Conservation (phyloP, 2,797 vertebrate species). For the Alcedo quadribrachys region DNA sequence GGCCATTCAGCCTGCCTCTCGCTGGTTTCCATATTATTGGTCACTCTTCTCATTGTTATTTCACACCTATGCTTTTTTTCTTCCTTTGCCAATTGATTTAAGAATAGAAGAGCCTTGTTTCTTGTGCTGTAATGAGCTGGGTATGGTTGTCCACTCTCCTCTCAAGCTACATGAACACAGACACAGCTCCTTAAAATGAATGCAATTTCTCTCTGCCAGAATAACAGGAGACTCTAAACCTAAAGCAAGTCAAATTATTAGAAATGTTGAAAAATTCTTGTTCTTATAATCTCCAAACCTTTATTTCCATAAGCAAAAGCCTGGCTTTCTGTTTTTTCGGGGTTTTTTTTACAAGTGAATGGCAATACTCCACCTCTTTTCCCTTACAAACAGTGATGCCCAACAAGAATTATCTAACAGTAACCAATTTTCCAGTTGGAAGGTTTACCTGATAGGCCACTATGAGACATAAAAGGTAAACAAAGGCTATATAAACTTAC, state of each 20-base stretch:
- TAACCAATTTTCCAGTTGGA: neutral
- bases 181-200: neutral
- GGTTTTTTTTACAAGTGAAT: neutral
- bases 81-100: neutral
- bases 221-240: neutral
- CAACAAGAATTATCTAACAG: neutral
- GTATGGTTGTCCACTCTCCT: neutral
- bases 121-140: neutral
- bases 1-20: neutral
- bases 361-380: neutral
- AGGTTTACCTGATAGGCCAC: neutral
- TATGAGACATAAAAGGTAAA: neutral
- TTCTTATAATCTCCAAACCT: neutral
- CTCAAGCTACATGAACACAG: neutral
- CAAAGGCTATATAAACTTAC: neutral
- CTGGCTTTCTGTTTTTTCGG: neutral
- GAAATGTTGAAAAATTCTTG: neutral
- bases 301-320: neutral
- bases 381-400: neutral
- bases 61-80: neutral
- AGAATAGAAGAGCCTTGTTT: neutral
- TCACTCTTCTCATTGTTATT: neutral
- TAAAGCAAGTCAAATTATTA: neutral
- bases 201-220: neutral
- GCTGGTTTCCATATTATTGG: neutral